Evolutionary conservation across 1,140 invertebrate genomes (phyloP).

Genomic region (Drosophila ficusphila): DNA sequence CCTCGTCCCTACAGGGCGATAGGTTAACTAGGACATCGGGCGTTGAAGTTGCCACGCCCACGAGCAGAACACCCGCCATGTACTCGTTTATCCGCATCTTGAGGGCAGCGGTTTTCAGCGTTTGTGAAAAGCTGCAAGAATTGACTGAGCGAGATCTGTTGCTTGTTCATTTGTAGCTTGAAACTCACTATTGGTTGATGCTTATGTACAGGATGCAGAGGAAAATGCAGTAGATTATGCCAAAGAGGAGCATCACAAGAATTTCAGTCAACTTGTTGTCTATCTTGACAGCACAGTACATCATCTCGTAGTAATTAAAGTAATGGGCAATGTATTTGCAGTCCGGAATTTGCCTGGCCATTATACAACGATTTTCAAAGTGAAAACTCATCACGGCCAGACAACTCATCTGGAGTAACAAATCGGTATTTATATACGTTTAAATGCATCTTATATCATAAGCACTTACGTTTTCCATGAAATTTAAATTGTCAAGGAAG

Average conservation of each 20-base stretch:
- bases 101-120: slow-evolving; percentile 40
- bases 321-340: slow-evolving; percentile 17
- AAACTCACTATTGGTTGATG: slow-evolving; percentile 46
- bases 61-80: slow-evolving; percentile 42
- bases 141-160: too few species aligned
- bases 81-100: slow-evolving; percentile 48
- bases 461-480: slow-evolving; percentile 3
- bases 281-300: slow-evolving; percentile 46
- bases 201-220: slow-evolving; percentile 20
- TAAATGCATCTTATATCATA: background rate
- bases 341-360: slow-evolving; percentile 15
- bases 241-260: background rate
- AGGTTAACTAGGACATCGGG: slow-evolving; percentile 51
- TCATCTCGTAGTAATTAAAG: slow-evolving; percentile 55
- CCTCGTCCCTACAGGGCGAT: slow-evolving; percentile 5
- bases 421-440: too few species aligned
- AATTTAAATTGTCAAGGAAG: background rate
- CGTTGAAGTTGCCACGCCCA: slow-evolving; percentile 34
- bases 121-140: slow-evolving; percentile 16
- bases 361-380: slow-evolving; percentile 23
- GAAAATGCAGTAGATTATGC: background rate
- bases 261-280: background rate
- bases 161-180: too few species aligned
- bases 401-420: slow-evolving; percentile 36
- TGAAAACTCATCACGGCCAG: slow-evolving; percentile 23